Evolutionary conservation across 2,797 vertebrate genomes (phyloP), one percentile per base, ranked within the genome.

Genomic region (Etheostoma nigrum): DNA sequence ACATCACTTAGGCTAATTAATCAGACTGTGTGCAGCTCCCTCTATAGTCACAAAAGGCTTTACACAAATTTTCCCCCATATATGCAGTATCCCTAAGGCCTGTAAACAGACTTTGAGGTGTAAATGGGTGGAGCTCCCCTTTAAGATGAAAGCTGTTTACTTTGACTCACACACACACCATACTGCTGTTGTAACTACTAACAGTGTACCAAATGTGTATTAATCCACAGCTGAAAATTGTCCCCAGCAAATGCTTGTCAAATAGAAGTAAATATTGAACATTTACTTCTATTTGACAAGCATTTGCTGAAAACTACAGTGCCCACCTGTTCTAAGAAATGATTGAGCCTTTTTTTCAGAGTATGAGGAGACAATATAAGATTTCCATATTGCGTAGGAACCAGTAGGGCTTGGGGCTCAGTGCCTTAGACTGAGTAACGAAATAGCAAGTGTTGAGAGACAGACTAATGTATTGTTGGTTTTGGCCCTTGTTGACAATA

Each of bases 161-260:
- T 68, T 36, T 58, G 67, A 48, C 54, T 21, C 42, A 23, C 42
- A 49, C 42, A 49, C 55, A 23, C 53, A 11, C 36, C 36, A 36
- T 10, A 36, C 36, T 10, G 36, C 8, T 47, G 19, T 30, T 60
- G 47, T n/a, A 72, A 27, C 62, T 52, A 71, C 18, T 62, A n/a
- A 42, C 23, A 47, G 27, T 25, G 21, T 33, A 55, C 14, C 23
- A 18, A 14, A 21, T 36, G 15, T 73, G 44, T 49, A 40, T 65
- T 48, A n/a, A 57, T 27, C 61, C 52, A 49, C 61, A 40, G 61
- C 16, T 49, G 64, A 59, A 47, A 75, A 54, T 16, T 54, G 48
- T 67, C 42, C 64, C 44, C n/a, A n/a, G 27, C 44, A n/a, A n/a
- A n/a, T n/a, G n/a, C n/a, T n/a, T n/a, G n/a, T n/a, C n/a, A n/a